Base-by-base conservation (phyloP, 2,888 invertebrate genomes). In the Eupithecia insigniata region DNA sequence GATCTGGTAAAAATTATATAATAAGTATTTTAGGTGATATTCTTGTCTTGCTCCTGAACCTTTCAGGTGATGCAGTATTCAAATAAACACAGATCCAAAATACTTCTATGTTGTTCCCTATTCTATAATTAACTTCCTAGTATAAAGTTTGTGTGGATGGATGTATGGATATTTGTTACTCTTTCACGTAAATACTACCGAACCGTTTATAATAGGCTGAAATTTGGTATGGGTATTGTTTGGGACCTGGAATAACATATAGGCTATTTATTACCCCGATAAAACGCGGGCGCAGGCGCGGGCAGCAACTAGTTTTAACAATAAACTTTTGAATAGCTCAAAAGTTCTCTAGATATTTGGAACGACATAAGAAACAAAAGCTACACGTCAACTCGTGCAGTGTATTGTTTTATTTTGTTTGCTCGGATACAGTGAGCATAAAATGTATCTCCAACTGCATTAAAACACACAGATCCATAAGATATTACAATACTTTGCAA, bases 401-500 rank as follows among this genome's bases (percentile, higher is more conserved):
- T 51, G 22, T 5, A n/a, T 46, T 46, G 43, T 43, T 51, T 46
- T 46, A 2, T 39, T 39, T 16, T 39, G 39, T 39, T 39, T 39
- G 16, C 16, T 46, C 7, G 43, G 43, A 6, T n/a, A 46, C 18
- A 46, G 18, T n/a, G 6, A n/a, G n/a, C 43, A 46, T 7, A n/a
- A 5, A 18, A 2, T 30, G 30, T 6, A 18, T 0, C 1, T 12
- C 22, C 51, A 51, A 55, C 10, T 26, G 55, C 55, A 55, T 55
- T 55, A 12, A 51, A 22, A 51, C 2, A 14, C 32, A 28, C 26
- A 36, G 32, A 71, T 28, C 61, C 60, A 66, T 22, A 64, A 39
- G 62, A 83, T 79, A 83, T 79, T 79, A 84, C 81, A 85, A 82
- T 83, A 87, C 87, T 87, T 51, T 84, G 86, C 88, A 87, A 86